Base-by-base conservation (phyloP, 2,888 invertebrate species). In the Caenorhabditis parvicauda region DNA sequence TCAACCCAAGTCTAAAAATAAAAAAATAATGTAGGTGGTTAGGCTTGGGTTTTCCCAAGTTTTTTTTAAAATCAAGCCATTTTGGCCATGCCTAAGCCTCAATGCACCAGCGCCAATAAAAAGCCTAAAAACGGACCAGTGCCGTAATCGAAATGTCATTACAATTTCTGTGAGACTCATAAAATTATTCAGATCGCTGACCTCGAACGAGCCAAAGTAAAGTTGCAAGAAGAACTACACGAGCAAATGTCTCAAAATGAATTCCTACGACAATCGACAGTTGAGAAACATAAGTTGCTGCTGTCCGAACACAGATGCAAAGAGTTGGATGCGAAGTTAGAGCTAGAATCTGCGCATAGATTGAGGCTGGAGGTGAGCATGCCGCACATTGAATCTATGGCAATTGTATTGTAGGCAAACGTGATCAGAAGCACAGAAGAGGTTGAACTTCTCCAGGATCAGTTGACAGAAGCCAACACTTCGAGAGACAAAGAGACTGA, bases 331-430 rank as follows among this genome's bases (percentile, higher is more conserved):
- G 53, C 59, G 14, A 49, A 54, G 38, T 44, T 67, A 27, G 64
- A 68, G n/a, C 46, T 63, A 49, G 57, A 72, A 37, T 87, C 92
- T 72, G 92, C 94, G 82, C 85, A 90, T 76, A 88, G 90, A 69
- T 87, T 88, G 0, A 87, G 93, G n/a, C 85, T 92, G 5, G 94
- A 95, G 84, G 72, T 70, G 9, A 7, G 47, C 4, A 17, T 3
- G 19, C 21, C 25, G 14, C 12, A 43, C n/a, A 1, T 12, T n/a
- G 1, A n/a, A 9, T 47, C n/a, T n/a, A 17, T 32, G 14, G 21
- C 17, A 14, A 39, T 17, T 9, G 35, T 22, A 2, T 58, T 64
- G 27, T 39, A 75, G 67, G 54, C 74, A 12, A 60, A 50, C 14
- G 57, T 64, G 19, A 43, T 44, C 6, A 59, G 59, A 44, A 52